These are phyloP conservation scores for Sussaba pulchella DNA, from an alignment of 2,888 invertebrate genomes.

Conservation along the genomic window DNA sequence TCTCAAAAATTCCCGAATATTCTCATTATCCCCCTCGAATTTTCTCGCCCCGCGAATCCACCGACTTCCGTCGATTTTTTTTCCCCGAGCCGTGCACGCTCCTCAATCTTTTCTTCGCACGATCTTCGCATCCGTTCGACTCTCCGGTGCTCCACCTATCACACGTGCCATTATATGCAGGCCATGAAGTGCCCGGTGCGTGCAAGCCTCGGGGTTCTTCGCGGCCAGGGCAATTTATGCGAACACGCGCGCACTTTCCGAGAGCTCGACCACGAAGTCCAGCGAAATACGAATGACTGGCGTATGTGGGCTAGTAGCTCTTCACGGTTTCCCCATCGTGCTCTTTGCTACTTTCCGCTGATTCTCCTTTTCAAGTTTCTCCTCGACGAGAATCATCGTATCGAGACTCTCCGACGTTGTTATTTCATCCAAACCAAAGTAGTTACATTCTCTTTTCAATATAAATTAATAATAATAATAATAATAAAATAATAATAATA, in stretches of 20 bases:
- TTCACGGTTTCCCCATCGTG: conserved; percentile 51
- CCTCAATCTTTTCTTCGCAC: neutral
- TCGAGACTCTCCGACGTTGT: conserved; percentile 25
- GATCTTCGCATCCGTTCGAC: conserved; percentile 15
- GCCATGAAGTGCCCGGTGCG: conserved; percentile 31
- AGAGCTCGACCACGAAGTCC: conserved; percentile 38
- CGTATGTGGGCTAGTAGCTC: conserved; percentile 64
- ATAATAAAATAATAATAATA: too few relatives aligned
- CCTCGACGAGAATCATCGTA: conserved; percentile 21
- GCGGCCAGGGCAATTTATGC: conserved; percentile 33
- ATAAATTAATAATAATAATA: neutral
- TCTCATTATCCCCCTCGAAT: neutral
- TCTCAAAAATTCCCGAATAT: too few relatives aligned
- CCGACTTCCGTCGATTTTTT: neutral
- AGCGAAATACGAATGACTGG: conserved; percentile 55
- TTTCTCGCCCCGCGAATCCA: neutral
- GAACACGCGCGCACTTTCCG: conserved; percentile 44
- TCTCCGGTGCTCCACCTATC: conserved; percentile 31
- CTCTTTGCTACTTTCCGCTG: conserved; percentile 51
- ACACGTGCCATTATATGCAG: conserved; percentile 43
- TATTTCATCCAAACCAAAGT: conserved; percentile 1
- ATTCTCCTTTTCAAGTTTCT: conserved; percentile 41
- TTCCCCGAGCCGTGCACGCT: neutral
- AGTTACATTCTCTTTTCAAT: too few relatives aligned
- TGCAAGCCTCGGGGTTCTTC: conserved; percentile 37